Evolutionary conservation across 2,888 invertebrate species (phyloP).

Genomic region (Eupithecia pulchellata): DNA sequence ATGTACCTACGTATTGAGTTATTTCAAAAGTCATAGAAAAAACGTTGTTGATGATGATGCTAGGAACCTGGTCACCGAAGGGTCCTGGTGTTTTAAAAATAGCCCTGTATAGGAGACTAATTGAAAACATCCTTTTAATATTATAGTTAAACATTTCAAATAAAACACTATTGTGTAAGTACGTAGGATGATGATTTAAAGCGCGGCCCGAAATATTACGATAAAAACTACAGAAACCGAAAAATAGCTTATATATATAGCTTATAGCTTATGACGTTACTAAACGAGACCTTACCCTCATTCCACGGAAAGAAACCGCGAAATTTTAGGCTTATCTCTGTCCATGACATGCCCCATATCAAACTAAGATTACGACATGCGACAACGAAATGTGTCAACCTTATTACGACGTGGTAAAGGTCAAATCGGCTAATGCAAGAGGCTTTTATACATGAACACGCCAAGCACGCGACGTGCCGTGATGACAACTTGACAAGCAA

Average conservation of each 20-base stretch:
- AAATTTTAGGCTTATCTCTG: slow-evolving; percentile 5
- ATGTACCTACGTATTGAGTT: too few species aligned
- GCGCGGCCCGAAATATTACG: not conserved
- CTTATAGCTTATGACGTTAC: too few species aligned
- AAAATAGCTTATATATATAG: not conserved
- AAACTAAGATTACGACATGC: slow-evolving; percentile 10
- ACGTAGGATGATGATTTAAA: too few species aligned
- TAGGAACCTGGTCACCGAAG: too few species aligned
- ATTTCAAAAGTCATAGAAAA: too few species aligned
- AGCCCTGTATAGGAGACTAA: too few species aligned
- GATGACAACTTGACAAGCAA: not conserved
- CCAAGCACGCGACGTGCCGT: slow-evolving; percentile 2
- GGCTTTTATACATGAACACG: slow-evolving; percentile 1
- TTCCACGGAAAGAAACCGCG: not conserved
- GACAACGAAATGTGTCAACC: slow-evolving; percentile 10
- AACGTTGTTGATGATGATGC: too few species aligned
- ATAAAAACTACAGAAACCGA: not conserved
- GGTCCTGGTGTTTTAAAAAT: too few species aligned
- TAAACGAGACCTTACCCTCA: not conserved
- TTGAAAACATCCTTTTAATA: too few species aligned
- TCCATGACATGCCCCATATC: slow-evolving; percentile 7
- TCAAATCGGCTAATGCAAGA: not conserved
- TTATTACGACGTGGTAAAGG: slow-evolving; percentile 12
- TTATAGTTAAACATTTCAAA: too few species aligned
- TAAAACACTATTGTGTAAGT: too few species aligned